These are phyloP conservation scores for Muscicapa comitata DNA, from an alignment of 2,797 vertebrate species.

Conservation along the genomic window DNA sequence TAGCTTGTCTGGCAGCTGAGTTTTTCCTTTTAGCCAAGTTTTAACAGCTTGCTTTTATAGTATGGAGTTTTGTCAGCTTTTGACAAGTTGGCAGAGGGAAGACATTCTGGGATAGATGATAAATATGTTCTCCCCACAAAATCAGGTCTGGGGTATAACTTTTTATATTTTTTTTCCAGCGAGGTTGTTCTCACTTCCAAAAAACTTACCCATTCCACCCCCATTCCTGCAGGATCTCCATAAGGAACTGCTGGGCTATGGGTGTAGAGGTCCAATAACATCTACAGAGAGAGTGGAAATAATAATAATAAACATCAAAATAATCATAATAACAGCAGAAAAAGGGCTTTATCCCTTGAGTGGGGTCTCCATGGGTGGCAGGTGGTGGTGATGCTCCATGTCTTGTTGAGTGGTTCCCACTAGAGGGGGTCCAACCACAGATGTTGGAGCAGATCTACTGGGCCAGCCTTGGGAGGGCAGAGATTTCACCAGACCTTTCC, in stretches of 20 bases:
- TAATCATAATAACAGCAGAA: rapidly evolving
- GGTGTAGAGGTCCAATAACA: not conserved
- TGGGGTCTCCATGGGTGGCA: not conserved
- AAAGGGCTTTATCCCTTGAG: not conserved
- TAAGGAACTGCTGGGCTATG: not conserved
- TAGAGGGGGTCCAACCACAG: conserved; percentile 70
- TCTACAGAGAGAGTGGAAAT: not conserved
- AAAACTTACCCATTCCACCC: not conserved
- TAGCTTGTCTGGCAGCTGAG: conserved; percentile 66
- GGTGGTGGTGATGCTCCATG: not conserved
- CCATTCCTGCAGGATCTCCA: not conserved
- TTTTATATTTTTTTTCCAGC: not conserved
- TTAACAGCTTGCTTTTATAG: conserved; percentile 60
- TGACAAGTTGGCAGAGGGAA: conserved; percentile 57
- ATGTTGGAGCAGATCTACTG: conserved; percentile 27
- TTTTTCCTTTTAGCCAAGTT: conserved; percentile 67
- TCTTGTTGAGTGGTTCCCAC: conserved; percentile 59
- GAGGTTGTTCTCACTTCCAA: not conserved
- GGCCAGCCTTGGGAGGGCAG: conserved; percentile 19
- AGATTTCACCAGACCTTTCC: not conserved
- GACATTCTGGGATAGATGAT: conserved; percentile 31
- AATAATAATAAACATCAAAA: not conserved
- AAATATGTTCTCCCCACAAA: conserved; percentile 21
- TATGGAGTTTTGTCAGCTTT: conserved; percentile 63
- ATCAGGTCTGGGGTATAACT: not conserved